A percentile compares a stretch with the other conserved stretches of the same genome.
Evolutionary conservation across 2,888 invertebrate species (phyloP).

Genomic region (Chirona hameri): DNA sequence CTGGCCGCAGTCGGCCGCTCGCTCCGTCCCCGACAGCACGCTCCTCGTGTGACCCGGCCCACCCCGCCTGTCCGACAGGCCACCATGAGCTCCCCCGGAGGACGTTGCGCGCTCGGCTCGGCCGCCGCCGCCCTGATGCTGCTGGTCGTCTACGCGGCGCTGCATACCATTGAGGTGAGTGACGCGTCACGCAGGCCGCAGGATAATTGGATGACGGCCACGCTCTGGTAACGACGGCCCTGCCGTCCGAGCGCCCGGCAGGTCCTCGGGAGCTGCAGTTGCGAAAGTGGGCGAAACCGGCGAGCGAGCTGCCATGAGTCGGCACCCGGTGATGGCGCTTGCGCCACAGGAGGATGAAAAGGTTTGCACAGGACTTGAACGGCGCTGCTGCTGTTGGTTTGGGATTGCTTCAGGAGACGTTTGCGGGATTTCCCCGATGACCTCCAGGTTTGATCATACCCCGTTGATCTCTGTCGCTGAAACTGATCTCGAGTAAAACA

Average conservation of each 20-base stretch:
- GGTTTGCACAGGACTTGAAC: too few relatives aligned
- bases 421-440: neutral
- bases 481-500: too few relatives aligned
- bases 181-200: neutral
- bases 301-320: neutral
- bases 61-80: neutral
- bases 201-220: neutral
- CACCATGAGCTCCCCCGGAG: neutral
- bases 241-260: neutral
- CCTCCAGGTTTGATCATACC: neutral
- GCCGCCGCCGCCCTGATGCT: neutral
- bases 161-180: neutral
- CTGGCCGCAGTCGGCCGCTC: neutral
- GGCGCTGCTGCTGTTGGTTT: too few relatives aligned
- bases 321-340: too few relatives aligned
- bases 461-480: neutral
- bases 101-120: conserved; percentile 25
- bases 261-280: neutral
- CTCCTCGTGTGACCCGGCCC: conserved; percentile 1
- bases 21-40: neutral
- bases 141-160: neutral
- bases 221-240: neutral
- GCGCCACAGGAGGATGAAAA: too few relatives aligned
- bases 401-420: too few relatives aligned
- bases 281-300: neutral